Percentiles rank a stretch among this genome's conserved stretches.
phyloP scores from a whole-genome alignment of 2,888 invertebrate genomes.

The Abscondita cerata region DNA sequence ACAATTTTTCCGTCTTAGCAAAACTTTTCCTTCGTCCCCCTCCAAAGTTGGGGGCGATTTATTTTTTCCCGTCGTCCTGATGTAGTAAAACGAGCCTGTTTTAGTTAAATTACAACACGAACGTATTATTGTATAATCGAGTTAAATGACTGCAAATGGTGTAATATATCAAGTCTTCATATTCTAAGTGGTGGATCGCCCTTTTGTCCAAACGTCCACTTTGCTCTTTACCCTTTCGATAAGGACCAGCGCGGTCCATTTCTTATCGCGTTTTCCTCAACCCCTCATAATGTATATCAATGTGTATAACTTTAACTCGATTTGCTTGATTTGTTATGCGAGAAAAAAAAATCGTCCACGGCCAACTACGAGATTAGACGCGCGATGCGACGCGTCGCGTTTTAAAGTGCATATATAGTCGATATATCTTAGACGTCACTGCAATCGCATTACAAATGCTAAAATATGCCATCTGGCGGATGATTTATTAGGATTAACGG shows the following conservation, averaged over 20 bases:
- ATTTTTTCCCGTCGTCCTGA: too few species aligned
- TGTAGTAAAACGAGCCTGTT: too few species aligned
- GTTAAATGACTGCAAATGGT: slow-evolving; percentile 49
- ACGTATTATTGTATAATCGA: slow-evolving; percentile 41
- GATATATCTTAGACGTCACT: slow-evolving; percentile 59
- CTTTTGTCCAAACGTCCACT: slow-evolving; percentile 39
- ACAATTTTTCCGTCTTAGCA: too few species aligned
- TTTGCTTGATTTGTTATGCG: slow-evolving; percentile 46
- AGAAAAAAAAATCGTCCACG: not conserved
- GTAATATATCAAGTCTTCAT: slow-evolving; percentile 53
- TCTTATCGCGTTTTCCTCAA: slow-evolving; percentile 40
- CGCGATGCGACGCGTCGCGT: slow-evolving; percentile 11
- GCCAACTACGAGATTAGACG: slow-evolving; percentile 15
- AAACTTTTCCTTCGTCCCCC: too few species aligned
- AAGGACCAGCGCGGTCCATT: slow-evolving; percentile 42
- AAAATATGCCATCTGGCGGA: slow-evolving; percentile 61
- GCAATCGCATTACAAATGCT: slow-evolving; percentile 59
- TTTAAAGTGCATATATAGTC: slow-evolving; percentile 59
- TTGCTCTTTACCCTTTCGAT: slow-evolving; percentile 39
- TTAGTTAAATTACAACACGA: slow-evolving; percentile 26
- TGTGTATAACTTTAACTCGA: slow-evolving; percentile 46
- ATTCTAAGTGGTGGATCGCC: slow-evolving; percentile 50
- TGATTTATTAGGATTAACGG: slow-evolving; percentile 53
- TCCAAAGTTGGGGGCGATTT: too few species aligned
- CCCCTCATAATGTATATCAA: slow-evolving; percentile 44